Evolutionary conservation across 2,113 vertebrate species (phyloP).

Genomic region (Leucoraja erinaceus): DNA sequence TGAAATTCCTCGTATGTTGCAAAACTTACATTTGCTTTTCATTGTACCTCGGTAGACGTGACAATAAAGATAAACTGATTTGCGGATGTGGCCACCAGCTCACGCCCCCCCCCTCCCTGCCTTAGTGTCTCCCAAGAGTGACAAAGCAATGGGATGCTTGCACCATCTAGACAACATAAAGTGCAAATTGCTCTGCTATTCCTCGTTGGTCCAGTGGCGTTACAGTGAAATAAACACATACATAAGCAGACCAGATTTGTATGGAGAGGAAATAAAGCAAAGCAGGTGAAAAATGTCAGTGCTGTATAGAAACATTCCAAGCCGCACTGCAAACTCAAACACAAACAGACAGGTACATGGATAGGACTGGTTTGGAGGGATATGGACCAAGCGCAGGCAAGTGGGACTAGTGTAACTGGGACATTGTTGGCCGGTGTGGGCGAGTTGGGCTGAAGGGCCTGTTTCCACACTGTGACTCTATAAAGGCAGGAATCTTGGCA

Average conservation of each 20-base stretch:
- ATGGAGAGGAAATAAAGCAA: constrained; percentile 32
- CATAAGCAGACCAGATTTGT: constrained; percentile 34
- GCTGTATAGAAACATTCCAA: constrained; percentile 30
- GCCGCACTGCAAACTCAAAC: constrained; percentile 22
- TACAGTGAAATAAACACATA: constrained; percentile 37
- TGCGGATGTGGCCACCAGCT: background rate
- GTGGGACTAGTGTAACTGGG: too few relatives aligned
- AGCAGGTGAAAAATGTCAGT: constrained; percentile 36
- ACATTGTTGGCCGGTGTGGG: too few relatives aligned
- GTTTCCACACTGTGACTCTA: too few relatives aligned
- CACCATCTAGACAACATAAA: background rate
- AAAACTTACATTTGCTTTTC: too few relatives aligned
- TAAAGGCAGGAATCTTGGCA: constrained; percentile 27
- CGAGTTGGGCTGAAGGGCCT: too few relatives aligned
- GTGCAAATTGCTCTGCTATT: constrained; percentile 23
- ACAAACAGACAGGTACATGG: constrained; percentile 21
- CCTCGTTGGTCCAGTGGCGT: background rate
- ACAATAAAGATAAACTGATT: too few relatives aligned
- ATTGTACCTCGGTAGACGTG: too few relatives aligned
- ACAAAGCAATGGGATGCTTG: constrained; percentile 35
- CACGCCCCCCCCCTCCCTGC: too few relatives aligned
- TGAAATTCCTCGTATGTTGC: too few relatives aligned
- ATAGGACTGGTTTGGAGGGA: too few relatives aligned
- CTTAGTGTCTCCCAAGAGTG: constrained; percentile 17
- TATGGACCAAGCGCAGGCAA: too few relatives aligned